Conservation (phyloP, 2,888 invertebrate genomes). For the Drosophila picticornis region DNA sequence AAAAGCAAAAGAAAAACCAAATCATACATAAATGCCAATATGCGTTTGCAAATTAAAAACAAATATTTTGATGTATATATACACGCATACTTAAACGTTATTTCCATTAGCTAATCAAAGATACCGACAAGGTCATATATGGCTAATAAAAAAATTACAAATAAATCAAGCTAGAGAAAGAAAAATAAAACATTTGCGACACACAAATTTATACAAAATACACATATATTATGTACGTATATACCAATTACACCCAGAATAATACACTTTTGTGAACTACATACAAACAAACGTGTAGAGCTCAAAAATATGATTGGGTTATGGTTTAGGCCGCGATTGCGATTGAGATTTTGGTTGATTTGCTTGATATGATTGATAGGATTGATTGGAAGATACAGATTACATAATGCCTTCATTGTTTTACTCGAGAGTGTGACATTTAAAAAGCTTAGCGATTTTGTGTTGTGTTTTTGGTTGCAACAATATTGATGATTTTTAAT, state of each 20-base stretch:
- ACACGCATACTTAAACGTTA: constrained; percentile 57
- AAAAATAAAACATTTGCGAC: constrained; percentile 21
- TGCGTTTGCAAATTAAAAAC: constrained; percentile 51
- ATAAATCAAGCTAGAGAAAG: neutral
- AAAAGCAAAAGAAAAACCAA: neutral
- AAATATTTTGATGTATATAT: constrained; percentile 73
- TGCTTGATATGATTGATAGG: constrained; percentile 13
- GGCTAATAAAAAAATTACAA: neutral
- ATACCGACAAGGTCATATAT: constrained; percentile 37
- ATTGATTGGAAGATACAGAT: neutral
- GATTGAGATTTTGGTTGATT: constrained; percentile 4
- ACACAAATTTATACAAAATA: constrained; percentile 56
- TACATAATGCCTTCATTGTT: constrained; percentile 33
- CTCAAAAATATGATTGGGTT: constrained; percentile 37
- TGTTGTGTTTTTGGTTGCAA: constrained; percentile 11
- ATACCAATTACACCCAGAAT: constrained; percentile 11
- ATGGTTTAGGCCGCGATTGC: constrained; percentile 7
- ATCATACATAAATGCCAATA: constrained; percentile 39
- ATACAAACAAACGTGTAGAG: constrained; percentile 13
- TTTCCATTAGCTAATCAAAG: constrained; percentile 63
- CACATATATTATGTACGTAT: constrained; percentile 6
- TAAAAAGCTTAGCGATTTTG: constrained; percentile 32
- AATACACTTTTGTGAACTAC: constrained; percentile 24
- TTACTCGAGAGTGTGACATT: constrained; percentile 17
- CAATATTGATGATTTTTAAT: constrained; percentile 12